Base-by-base conservation (phyloP, 2,888 invertebrate genomes). In the Heteropelma amictum region DNA sequence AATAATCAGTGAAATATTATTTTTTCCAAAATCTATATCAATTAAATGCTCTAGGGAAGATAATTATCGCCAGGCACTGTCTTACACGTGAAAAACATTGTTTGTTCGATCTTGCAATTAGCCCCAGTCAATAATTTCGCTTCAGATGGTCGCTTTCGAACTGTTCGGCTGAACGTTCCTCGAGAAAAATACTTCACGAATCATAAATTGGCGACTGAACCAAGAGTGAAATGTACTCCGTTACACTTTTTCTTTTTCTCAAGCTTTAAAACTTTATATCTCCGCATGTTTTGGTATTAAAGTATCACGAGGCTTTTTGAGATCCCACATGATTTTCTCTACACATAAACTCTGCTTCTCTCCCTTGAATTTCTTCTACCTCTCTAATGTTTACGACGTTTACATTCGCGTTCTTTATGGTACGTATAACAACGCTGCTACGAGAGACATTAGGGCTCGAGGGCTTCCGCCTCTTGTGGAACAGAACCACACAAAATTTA, bases 331-430 rank as follows among this genome's bases (percentile, higher is more conserved):
- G 21, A 42, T 35, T 64, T 28, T 28, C 14, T 56, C 40, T 58
- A 58, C 33, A n/a, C n/a, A 40, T 58, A 65, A 67, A 67, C 54
- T 56, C 28, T n/a, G n/a, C n/a, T 21, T 45, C 21, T 17, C 26
- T 26, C 45, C 35, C 53, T 47, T 19, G 5, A 17, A 6, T 26
- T 38, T 17, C 47, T 23, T 26, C 14, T 30, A 38, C 42, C 65
- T 54, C 74, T 23, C 47, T n/a, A 61, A 10, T 47, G 26, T 70
- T 75, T 75, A 75, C 70, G 74, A 70, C 51, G 65, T 75, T 70
- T 65, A 65, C 64, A 53, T 60, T 67, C 47, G 54, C 67, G 47
- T 67, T 67, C 45, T 54, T 35, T 40, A 67, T 67, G 47, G 47
- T 67, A 56, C 12, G 19, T 33, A 54, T 45, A 56, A 56, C 28